Percentiles rank a stretch among this genome's conserved stretches.
Conservation (phyloP, 1,140 invertebrate genomes). For the Brachionus rotundiformis region DNA sequence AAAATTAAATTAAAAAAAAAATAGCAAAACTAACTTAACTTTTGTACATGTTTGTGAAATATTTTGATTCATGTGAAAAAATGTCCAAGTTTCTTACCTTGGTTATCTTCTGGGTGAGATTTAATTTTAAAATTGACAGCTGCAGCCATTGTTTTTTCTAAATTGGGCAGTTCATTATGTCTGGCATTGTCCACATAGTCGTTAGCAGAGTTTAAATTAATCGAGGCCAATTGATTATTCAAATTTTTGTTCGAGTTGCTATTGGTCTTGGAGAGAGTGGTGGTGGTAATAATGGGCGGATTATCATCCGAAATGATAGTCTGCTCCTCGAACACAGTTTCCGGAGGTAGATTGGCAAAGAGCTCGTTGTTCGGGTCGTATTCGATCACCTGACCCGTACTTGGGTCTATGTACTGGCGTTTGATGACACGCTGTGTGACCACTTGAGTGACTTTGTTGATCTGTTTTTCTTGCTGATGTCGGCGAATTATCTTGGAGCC, state of each 20-base stretch:
- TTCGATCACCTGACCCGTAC: conserved; percentile 40
- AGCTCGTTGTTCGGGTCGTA: conserved; percentile 49
- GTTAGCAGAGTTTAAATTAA: not conserved
- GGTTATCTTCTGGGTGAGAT: conserved; percentile 49
- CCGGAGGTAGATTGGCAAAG: conserved; percentile 47
- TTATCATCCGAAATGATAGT: conserved; percentile 48
- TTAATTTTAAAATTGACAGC: conserved; percentile 29
- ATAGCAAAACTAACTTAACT: not conserved
- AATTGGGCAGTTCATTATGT: not conserved
- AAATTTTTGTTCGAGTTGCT: conserved; percentile 1
- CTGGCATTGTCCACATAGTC: conserved; percentile 31
- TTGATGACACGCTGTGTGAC: conserved; percentile 21
- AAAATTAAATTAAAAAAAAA: too few species aligned
- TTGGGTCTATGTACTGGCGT: conserved; percentile 17
- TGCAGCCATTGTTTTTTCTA: conserved; percentile 12
- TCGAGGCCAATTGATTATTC: not conserved
- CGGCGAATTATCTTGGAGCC: conserved; percentile 50
- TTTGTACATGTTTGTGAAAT: not conserved
- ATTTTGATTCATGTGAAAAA: too few species aligned
- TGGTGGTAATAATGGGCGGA: conserved; percentile 22
- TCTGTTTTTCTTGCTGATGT: conserved; percentile 49
- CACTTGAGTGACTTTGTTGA: conserved; percentile 50
- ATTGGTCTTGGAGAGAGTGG: conserved; percentile 21
- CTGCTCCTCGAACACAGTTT: conserved; percentile 50
- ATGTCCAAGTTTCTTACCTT: too few species aligned